phyloP scores from a whole-genome alignment of 1,140 invertebrate genomes.

The Gryllus bimaculatus region DNA sequence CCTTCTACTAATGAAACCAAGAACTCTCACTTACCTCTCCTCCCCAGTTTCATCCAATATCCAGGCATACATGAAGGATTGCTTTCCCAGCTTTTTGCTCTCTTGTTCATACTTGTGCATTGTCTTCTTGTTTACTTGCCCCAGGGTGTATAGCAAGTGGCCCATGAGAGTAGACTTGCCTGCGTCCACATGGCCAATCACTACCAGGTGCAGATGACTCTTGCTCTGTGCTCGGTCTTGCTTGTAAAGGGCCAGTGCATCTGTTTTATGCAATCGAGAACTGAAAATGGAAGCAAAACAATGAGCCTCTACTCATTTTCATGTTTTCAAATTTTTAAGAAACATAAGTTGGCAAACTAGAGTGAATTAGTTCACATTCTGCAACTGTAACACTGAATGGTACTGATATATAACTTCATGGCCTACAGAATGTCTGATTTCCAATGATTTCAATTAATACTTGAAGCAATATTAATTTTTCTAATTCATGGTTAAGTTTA shows the following conservation, averaged over 20 bases:
- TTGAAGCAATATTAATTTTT: too few species aligned
- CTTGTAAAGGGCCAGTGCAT: constrained; percentile 47
- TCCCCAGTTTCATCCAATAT: constrained; percentile 98
- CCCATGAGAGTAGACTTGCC: constrained; percentile 98
- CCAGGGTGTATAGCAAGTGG: constrained; percentile 80
- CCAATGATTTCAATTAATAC: too few species aligned
- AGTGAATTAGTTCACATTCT: too few species aligned
- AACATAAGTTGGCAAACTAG: too few species aligned
- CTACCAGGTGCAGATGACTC: constrained; percentile 84
- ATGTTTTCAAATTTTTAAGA: too few species aligned
- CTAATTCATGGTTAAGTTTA: too few species aligned
- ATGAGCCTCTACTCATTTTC: too few species aligned
- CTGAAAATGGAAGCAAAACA: not conserved
- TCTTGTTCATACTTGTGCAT: constrained; percentile 99
- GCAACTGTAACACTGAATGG: too few species aligned
- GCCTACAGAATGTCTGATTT: too few species aligned
- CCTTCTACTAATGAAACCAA: not conserved
- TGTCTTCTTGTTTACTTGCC: constrained; percentile 77
- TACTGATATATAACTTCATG: too few species aligned
- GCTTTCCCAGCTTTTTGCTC: constrained; percentile 94
- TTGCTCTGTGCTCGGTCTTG: constrained; percentile 67
- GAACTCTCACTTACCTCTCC: constrained; percentile 56
- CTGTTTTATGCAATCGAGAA: constrained; percentile 18
- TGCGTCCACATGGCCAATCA: constrained; percentile 98
- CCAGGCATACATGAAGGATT: constrained; percentile 98